Evolutionary conservation across 1,140 invertebrate genomes (phyloP).

Genomic region (Drosophila burlai): DNA sequence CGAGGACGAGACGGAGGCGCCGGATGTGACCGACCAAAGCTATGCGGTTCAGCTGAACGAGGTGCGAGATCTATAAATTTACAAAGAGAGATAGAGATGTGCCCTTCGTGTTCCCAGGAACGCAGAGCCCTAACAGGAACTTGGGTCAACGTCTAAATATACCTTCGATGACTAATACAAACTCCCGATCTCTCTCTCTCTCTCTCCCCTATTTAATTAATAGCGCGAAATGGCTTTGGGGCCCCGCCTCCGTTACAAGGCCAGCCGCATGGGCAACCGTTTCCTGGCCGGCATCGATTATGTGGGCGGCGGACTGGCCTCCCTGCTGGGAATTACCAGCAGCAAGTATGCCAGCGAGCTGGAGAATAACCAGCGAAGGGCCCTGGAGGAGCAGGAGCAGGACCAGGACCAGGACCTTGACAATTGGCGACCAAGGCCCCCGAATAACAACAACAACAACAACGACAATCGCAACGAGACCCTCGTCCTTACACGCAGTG

Average conservation of each 20-base stretch:
- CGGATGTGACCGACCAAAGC: constrained; percentile 58
- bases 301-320: constrained; percentile 93
- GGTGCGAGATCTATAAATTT: constrained; percentile 11
- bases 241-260: constrained; percentile 91
- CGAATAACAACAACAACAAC: constrained; percentile 24
- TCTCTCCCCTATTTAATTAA: not conserved
- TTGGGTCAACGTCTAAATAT: not conserved
- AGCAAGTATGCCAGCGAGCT: constrained; percentile 97
- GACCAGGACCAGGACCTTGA: constrained; percentile 81
- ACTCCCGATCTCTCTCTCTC: not conserved
- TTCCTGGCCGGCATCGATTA: constrained; percentile 92
- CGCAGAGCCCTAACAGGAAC: not conserved
- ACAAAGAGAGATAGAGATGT: no score
- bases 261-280: constrained; percentile 88
- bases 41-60: constrained; percentile 59
- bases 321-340: constrained; percentile 95
- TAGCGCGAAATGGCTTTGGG: constrained; percentile 87
- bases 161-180: not conserved
- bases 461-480: constrained; percentile 35
- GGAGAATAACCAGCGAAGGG: constrained; percentile 89
- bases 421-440: constrained; percentile 75
- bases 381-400: constrained; percentile 68
- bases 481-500: constrained; percentile 48
- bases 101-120: no score
- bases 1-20: constrained; percentile 84